phyloP scores from a whole-genome alignment of 2,113 vertebrate species.

The Dromaius novaehollandiae region DNA sequence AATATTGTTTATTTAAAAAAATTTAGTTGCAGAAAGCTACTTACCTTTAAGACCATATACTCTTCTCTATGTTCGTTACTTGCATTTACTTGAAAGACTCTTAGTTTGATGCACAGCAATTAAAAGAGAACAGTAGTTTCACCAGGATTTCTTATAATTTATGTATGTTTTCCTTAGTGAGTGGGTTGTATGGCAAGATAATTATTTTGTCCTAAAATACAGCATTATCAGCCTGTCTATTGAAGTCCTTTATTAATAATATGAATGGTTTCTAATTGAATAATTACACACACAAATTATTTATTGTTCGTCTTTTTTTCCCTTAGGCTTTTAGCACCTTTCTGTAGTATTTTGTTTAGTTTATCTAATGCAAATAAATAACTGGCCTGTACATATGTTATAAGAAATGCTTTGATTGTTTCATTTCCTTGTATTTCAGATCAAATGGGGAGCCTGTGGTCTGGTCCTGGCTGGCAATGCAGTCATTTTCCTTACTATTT shows the following conservation, averaged over 20 bases:
- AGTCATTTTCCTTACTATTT: constrained; percentile 94
- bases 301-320: background rate
- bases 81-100: background rate
- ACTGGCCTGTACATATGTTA: background rate
- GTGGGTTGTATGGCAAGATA: background rate
- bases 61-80: background rate
- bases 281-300: background rate
- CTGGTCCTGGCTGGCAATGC: constrained; percentile 93
- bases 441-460: constrained; percentile 94
- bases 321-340: constrained; percentile 46
- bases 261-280: background rate
- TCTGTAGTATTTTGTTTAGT: constrained; percentile 27
- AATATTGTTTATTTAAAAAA: background rate
- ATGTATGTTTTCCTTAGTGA: background rate
- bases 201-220: background rate
- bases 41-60: background rate
- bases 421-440: constrained; percentile 81
- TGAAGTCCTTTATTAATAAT: background rate
- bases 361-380: constrained; percentile 22
- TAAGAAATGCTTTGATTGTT: constrained; percentile 24
- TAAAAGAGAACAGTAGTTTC: background rate
- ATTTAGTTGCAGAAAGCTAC: background rate
- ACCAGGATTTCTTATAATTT: background rate
- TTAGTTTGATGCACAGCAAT: background rate
- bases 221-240: background rate